Percentiles rank a stretch among this genome's conserved stretches.
Evolutionary conservation across 2,888 invertebrate species (phyloP).

Genomic region (Drosophila robusta): DNA sequence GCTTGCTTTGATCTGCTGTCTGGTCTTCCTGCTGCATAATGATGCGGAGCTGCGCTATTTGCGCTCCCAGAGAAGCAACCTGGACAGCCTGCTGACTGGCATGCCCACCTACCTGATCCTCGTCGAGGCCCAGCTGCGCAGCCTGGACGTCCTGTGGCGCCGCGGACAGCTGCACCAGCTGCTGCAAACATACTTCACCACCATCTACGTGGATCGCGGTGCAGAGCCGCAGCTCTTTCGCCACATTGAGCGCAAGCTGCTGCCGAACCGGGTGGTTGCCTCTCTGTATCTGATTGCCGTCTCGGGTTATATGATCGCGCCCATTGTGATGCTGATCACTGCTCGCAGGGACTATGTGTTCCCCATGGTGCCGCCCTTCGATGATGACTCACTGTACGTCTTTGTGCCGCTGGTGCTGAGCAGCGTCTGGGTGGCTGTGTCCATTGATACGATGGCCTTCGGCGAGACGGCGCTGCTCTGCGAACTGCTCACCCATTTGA

Average conservation of each 20-base stretch:
- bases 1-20: constrained; percentile 41
- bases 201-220: constrained; percentile 69
- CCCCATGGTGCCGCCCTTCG: constrained; percentile 61
- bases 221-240: constrained; percentile 47
- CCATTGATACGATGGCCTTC: constrained; percentile 60
- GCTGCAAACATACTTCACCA: constrained; percentile 61
- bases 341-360: constrained; percentile 45
- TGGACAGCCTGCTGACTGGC: constrained; percentile 69
- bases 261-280: constrained; percentile 55
- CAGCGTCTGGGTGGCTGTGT: constrained; percentile 66
- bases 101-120: constrained; percentile 74
- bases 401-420: constrained; percentile 59
- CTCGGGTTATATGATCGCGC: constrained; percentile 46
- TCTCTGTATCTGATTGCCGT: constrained; percentile 54
- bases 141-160: constrained; percentile 48
- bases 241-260: constrained; percentile 49
- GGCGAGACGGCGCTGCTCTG: constrained; percentile 73
- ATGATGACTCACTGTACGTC: constrained; percentile 44
- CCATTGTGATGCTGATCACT: constrained; percentile 48
- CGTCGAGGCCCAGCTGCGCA: constrained; percentile 69
- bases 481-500: constrained; percentile 69
- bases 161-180: constrained; percentile 54
- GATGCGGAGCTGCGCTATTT: constrained; percentile 75
- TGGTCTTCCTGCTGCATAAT: constrained; percentile 54
- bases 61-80: constrained; percentile 34